Evolutionary conservation across 2,888 invertebrate genomes (phyloP), one percentile per base, ranked within the genome.

Genomic region (Autographa gamma): DNA sequence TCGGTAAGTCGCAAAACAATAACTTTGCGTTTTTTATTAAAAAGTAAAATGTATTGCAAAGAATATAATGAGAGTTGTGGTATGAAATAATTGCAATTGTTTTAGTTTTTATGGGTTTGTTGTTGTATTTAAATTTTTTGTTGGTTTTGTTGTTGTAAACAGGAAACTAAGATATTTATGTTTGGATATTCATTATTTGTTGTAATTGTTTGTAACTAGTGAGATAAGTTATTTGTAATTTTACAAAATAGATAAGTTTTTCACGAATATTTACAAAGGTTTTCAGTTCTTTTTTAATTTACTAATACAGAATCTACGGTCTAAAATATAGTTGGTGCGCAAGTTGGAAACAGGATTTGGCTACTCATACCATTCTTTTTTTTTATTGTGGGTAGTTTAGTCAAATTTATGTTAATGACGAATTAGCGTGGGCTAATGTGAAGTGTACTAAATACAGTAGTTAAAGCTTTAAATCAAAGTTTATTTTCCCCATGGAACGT

Each of bases 1-100:
- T 93, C 89, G 67, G 77, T 77, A 80, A 76, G 86, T 83, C 81
- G 89, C 88, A 86, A 92, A 92, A 93, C 93, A 91, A 93, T 94
- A 93, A 93, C 90, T 92, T 88, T 85, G 82, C 79, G 84, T 87
- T 85, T 82, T 75, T 69, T 79, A 71, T 72, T 80, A 80, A 80
- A 85, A 84, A 83, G 79, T 79, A 73, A 75, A 70, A 79, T 79
- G 58, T 67, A 73, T 69, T 73, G 73, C 75, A 73, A 83, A 82
- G 79, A 77, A 79, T 79, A 73, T 82, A 84, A 81, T 76, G 83
- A 77, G 77, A 66, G 75, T 54, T 71, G 66, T 72, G 68, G 60
- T 60, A 69, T 68, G 59, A 71, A 73, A 74, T 75, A 63, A 71
- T 80, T 79, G 66, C 72, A 16, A 79, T 77, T 79, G 69, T 76